Conservation (phyloP, 1,140 invertebrate genomes). For the Lucilia cuprina region DNA sequence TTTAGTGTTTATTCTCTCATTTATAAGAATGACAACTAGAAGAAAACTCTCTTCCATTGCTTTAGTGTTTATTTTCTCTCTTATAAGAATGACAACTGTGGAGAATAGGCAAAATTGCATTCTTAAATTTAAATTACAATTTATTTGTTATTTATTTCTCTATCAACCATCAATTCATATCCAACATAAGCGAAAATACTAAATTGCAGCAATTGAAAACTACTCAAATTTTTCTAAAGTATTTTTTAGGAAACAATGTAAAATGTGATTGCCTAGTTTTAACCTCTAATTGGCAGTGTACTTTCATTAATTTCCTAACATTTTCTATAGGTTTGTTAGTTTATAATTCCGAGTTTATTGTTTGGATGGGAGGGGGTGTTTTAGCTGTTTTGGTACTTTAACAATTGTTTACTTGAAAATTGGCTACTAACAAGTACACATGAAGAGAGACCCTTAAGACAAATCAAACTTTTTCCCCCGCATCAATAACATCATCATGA, state of each 20-base stretch:
- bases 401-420: slow-evolving; percentile 31
- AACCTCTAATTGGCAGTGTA: slow-evolving; percentile 16
- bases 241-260: neutral
- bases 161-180: no score
- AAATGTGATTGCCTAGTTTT: neutral
- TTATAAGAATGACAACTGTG: no score
- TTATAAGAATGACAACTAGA: no score
- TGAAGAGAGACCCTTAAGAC: slow-evolving; percentile 24
- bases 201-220: no score
- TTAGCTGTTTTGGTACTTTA: neutral
- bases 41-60: no score
- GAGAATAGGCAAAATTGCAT: no score
- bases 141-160: no score
- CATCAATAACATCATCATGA: neutral
- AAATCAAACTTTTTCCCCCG: slow-evolving; percentile 25
- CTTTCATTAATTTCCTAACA: slow-evolving; percentile 24
- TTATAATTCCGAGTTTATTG: neutral
- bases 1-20: no score
- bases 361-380: no score
- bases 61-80: no score
- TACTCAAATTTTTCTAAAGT: neutral
- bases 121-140: no score
- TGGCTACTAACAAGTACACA: slow-evolving; percentile 20
- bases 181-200: no score
- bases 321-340: neutral